Percentiles rank a stretch among this genome's conserved stretches.
These are phyloP conservation scores for Hemistola chrysoprasaria DNA, from an alignment of 2,888 invertebrate species.

Conservation along the genomic window DNA sequence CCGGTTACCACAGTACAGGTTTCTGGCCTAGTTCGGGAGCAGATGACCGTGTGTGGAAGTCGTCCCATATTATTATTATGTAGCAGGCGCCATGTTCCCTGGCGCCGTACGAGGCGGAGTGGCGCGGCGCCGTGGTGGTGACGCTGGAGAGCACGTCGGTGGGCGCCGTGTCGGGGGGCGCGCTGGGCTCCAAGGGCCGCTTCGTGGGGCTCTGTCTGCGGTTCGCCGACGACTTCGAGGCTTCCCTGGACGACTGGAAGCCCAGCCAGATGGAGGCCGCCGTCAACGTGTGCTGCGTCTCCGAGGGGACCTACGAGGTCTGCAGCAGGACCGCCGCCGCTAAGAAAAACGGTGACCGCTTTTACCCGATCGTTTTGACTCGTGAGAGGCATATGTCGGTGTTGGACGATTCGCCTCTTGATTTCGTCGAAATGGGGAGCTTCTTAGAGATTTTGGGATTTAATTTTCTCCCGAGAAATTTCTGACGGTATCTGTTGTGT, in stretches of 20 bases:
- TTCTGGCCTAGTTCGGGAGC: too few relatives aligned
- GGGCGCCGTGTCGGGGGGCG: slow-evolving; percentile 96
- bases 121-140: slow-evolving; percentile 95
- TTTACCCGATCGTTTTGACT: too few relatives aligned
- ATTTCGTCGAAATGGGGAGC: too few relatives aligned
- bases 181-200: slow-evolving; percentile 90
- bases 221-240: slow-evolving; percentile 98
- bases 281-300: slow-evolving; percentile 98
- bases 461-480: too few relatives aligned
- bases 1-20: too few relatives aligned
- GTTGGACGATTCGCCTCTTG: too few relatives aligned
- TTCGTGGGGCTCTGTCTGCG: slow-evolving; percentile 95
- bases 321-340: slow-evolving; percentile 96
- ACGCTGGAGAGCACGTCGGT: slow-evolving; percentile 98
- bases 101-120: slow-evolving; percentile 85
- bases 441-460: too few relatives aligned
- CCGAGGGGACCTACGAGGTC: slow-evolving; percentile 99
- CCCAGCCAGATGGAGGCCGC: slow-evolving; percentile 90
- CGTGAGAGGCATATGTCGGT: too few relatives aligned
- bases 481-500: too few relatives aligned
- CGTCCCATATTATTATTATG: too few relatives aligned
- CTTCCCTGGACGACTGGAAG: slow-evolving; percentile 98
- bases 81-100: slow-evolving; percentile 37
- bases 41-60: too few relatives aligned
- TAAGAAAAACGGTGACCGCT: slow-evolving; percentile 89